Evolutionary conservation across 92 coral and sea anemone genomes (phyloP).

Genomic region (Pocillopora grandis): DNA sequence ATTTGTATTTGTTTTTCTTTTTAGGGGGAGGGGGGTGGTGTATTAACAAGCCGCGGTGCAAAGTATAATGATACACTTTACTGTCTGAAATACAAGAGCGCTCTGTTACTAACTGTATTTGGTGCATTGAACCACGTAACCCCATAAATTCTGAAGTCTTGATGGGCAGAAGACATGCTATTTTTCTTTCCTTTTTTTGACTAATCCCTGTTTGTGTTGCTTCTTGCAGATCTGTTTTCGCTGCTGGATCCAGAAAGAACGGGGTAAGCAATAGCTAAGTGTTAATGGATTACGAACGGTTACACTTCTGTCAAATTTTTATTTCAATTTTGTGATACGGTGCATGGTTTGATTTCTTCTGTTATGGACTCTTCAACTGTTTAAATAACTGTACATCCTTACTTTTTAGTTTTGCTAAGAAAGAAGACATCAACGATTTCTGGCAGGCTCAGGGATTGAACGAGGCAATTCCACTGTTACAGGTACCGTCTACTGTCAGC

Average conservation of each 20-base stretch:
- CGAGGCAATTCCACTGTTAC: constrained; percentile 77
- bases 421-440: constrained; percentile 88
- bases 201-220: background rate
- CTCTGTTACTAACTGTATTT: no score
- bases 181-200: background rate
- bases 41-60: no score
- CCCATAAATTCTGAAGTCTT: no score
- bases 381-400: no score
- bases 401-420: constrained; percentile 69
- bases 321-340: background rate
- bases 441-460: constrained; percentile 90
- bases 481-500: constrained; percentile 41
- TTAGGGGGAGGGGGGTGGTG: no score
- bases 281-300: background rate
- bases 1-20: no score
- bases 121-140: no score
- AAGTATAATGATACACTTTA: no score
- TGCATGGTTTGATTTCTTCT: background rate
- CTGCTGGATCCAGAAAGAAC: constrained; percentile 89
- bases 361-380: no score
- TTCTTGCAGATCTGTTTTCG: constrained; percentile 71
- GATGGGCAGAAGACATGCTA: background rate
- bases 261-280: constrained; percentile 65
- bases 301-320: no score
- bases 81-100: no score